Base-by-base conservation (phyloP, 2,113 vertebrate species). In the Sclerurus mexicanus region DNA sequence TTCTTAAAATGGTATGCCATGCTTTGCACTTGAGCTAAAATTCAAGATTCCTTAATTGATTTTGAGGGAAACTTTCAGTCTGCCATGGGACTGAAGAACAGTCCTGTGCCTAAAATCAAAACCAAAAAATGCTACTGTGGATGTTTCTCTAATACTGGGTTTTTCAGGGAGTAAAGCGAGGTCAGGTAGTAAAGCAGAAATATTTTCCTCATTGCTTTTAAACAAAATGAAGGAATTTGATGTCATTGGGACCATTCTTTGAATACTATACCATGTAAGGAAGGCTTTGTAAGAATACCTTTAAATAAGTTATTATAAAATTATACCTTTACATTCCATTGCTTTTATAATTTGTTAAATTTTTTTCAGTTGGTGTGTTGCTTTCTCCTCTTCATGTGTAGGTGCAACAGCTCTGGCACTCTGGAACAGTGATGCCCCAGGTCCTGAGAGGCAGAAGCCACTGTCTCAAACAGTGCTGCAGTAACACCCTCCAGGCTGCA, bases 141-240 rank as follows among this genome's bases (percentile, higher is more conserved):
- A 6, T 84, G 60, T 88, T 87, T 88, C 64, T 81, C 39, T 84
- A 50, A 49, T 31, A 40, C 0, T 73, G n/a, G 23, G 8, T 33
- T 87, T 85, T 23, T 7, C 62, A 47, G 63, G 58, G 79, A 80
- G 67, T 72, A 85, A 89, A 87, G 27, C 7, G 8, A 85, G 55
- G 82, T 72, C 72, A 75, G 64, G 63, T 59, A 58, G 68, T 55
- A 78, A 94, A 93, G 52, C 60, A 86, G 64, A 93, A 92, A 67
- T 59, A 31, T 49, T 86, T 80, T 93, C 79, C 85, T 68, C n/a
- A 12, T 64, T 17, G 15, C 92, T 90, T 96, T 90, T 53, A 84
- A 86, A 93, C 60, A 93, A 96, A 96, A 96, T 97, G 95, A 96
- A 97, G 96, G 96, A 97, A 93, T 94, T 92, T 88, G n/a, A 71